Evolutionary conservation across 2,797 vertebrate species (phyloP).

Genomic region (Chrysocyon brachyurus): DNA sequence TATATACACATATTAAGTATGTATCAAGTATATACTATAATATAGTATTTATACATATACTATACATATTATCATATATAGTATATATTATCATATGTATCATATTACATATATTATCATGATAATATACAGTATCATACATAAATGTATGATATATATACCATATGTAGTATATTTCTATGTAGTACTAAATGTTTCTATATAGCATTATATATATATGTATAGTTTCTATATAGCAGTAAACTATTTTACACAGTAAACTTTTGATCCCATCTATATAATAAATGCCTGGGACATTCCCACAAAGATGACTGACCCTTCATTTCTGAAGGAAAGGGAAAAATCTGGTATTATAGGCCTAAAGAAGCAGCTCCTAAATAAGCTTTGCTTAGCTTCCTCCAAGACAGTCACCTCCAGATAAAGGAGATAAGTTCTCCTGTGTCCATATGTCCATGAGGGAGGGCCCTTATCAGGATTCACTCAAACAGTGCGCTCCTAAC

Average conservation of each 20-base stretch:
- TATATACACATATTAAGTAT: background rate
- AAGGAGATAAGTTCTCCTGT: background rate
- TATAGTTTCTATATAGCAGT: background rate
- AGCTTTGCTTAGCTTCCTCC: slow-evolving; percentile 7
- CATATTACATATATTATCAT: too few relatives aligned
- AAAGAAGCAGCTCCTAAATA: background rate
- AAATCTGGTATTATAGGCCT: background rate
- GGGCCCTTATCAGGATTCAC: background rate
- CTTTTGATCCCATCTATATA: background rate
- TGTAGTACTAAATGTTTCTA: background rate
- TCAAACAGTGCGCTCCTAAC: background rate
- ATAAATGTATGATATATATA: too few relatives aligned
- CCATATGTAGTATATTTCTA: background rate
- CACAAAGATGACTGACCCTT: background rate
- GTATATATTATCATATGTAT: too few relatives aligned
- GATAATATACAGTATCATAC: too few relatives aligned
- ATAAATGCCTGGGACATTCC: background rate
- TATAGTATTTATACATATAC: background rate
- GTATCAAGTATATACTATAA: background rate
- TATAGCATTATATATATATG: background rate
- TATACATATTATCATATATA: too few relatives aligned
- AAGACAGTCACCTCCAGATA: background rate
- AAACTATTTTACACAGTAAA: background rate
- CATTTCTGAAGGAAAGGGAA: background rate
- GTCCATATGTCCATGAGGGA: background rate